Evolutionary conservation across 2,888 invertebrate genomes (phyloP), one percentile per base, ranked within the genome.

Genomic region (Saturnia pavonia): DNA sequence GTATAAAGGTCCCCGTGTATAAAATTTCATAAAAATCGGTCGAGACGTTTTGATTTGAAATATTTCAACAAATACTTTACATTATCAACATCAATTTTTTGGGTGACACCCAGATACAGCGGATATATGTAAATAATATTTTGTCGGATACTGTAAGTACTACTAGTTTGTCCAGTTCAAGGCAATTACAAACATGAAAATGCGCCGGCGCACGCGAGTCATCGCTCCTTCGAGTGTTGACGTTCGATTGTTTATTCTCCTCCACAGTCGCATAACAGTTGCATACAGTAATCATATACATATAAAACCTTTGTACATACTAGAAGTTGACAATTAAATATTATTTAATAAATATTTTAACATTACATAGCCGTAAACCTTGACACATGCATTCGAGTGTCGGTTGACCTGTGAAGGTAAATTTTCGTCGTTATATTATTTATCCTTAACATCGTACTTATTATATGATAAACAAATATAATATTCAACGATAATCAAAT

Each of bases 181-280:
- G 77, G 80, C 73, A 77, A 77, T 76, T 76, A 77, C 79, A 75
- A 76, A 72, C 71, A 75, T 60, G 75, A 74, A 73, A 74, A 72
- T 72, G 82, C 81, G 81, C 78, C 76, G 72, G 81, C 82, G 84
- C 76, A 68, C 69, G 76, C 83, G 79, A 88, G 92, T 91, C 92
- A 91, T 91, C 91, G 92, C 88, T 88, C 92, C 89, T 80, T 92
- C 82, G 80, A 92, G 92, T 93, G 90, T 92, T 92, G 88, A 92
- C 92, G 83, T 82, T 88, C 83, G 87, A 88, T 88, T 92, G 92
- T 93, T 91, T 91, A 86, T 87, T 85, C 87, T 85, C 85, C 82
- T 85, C 86, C 80, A 85, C 89, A 86, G 85, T 85, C 86, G 85
- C 85, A 88, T 84, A 86, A 90, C 90, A 88, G 88, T 88, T 89